Conservation (phyloP, 2,797 vertebrate species). For the Prunella strophiata region DNA sequence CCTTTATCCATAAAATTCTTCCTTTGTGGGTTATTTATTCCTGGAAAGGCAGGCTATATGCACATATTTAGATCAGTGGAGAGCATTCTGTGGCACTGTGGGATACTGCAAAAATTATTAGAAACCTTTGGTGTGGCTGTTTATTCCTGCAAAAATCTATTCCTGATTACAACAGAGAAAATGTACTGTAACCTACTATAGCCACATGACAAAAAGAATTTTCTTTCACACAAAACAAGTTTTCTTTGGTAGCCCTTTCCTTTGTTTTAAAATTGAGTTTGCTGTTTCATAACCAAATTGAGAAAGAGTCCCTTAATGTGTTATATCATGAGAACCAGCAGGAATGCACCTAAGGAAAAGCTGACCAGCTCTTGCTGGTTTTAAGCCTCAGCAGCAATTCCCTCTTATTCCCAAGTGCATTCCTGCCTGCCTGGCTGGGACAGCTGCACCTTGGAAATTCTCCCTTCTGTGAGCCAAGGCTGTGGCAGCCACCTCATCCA, state of each 20-base stretch:
- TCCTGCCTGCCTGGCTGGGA: neutral
- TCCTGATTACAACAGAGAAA: neutral
- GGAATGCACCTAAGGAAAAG: neutral
- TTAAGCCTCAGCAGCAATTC: neutral
- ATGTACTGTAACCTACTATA: neutral
- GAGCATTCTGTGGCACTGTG: neutral
- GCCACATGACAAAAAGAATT: neutral
- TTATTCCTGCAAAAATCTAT: neutral
- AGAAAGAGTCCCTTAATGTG: neutral
- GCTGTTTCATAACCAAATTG: neutral
- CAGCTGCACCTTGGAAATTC: neutral
- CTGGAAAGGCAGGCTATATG: neutral
- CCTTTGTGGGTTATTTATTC: neutral
- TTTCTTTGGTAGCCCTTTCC: neutral
- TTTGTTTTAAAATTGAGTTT: neutral
- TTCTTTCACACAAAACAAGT: neutral
- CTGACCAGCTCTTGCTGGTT: neutral
- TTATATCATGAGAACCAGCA: accelerated
- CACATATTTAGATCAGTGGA: neutral
- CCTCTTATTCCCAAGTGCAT: neutral
- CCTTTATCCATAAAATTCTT: neutral
- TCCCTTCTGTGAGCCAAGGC: neutral
- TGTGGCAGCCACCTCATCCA: neutral
- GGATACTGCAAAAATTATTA: neutral
- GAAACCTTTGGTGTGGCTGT: neutral